Percentiles rank a stretch among this genome's conserved stretches.
Evolutionary conservation across 2,888 invertebrate species (phyloP).

Genomic region (Stegophylla sp.): DNA sequence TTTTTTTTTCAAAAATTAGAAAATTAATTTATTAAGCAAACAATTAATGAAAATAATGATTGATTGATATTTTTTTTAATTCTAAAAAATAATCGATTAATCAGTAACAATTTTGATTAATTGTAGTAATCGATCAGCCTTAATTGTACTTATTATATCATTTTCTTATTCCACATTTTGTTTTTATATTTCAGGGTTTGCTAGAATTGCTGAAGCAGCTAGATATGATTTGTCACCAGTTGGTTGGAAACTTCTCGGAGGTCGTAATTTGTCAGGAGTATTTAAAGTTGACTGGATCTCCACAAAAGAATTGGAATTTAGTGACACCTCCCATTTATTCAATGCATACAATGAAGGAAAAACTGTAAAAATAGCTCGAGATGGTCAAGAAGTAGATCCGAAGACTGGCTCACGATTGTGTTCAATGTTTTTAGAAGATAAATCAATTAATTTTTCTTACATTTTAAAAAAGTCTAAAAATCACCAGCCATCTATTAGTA

Average conservation of each 20-base stretch:
- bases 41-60: no score
- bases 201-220: slow-evolving; percentile 86
- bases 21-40: no score
- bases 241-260: slow-evolving; percentile 87
- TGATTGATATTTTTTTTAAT: no score
- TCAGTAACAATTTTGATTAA: no score
- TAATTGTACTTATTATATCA: neutral
- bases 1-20: no score
- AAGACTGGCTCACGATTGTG: slow-evolving; percentile 93
- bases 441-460: slow-evolving; percentile 85
- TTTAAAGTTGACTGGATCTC: slow-evolving; percentile 98
- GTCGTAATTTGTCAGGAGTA: slow-evolving; percentile 75
- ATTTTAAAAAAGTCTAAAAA: slow-evolving; percentile 86
- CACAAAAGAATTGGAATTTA: slow-evolving; percentile 90
- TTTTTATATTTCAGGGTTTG: slow-evolving; percentile 73
- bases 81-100: no score
- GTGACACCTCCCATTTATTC: slow-evolving; percentile 88
- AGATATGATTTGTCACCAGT: slow-evolving; percentile 87
- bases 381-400: slow-evolving; percentile 97
- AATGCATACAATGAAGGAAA: slow-evolving; percentile 99
- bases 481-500: slow-evolving; percentile 49
- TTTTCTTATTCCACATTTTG: slow-evolving; percentile 13
- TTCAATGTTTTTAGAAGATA: slow-evolving; percentile 91
- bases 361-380: slow-evolving; percentile 98
- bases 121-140: no score